Evolutionary conservation across 2,113 vertebrate species (phyloP), one percentile per base, ranked within the genome.

Genomic region (Tricholaema leucomelas): DNA sequence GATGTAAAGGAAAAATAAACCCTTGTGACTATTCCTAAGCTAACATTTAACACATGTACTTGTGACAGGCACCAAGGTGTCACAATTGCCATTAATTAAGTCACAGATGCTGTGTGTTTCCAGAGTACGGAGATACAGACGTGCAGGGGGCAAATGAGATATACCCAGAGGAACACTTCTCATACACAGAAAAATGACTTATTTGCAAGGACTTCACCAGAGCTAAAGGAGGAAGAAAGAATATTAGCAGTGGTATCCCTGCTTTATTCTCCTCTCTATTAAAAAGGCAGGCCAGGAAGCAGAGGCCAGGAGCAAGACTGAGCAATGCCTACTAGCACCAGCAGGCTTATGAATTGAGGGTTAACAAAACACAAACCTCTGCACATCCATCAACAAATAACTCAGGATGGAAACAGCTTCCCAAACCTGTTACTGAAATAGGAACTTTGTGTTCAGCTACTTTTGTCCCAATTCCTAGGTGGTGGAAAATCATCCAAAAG

Each of bases 61-160:
- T 85, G 40, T 28, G 17, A 79, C 31, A 58, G 2, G 13, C 36
- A 52, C 44, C 30, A 70, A 33, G 3, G 15, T 77, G 33, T 50
- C 64, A 72, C 19, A 55, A 27, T 52, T 85, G 81, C 78, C 87
- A 27, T 92, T 33, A 90, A 93, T 96, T 96, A 94, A 96, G 91
- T 96, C 96, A 96, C 95, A 95, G 95, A 96, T 93, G 96, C 95
- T 95, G 96, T 94, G 89, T 42, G 25, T 60, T 93, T 63, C 46
- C 59, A 76, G 46, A 82, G 21, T 33, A 80, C 1, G 4, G 52
- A 31, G 36, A 79, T 73, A 77, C 61, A 85, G 31, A 85, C 70
- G 36, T 46, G 58, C 0, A 60, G 44, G n/a, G 72, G 64, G 87
- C 40, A 88, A 83, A 91, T 0, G 4, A 87, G 25, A 77, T 64